Conservation (phyloP, 2,797 vertebrate genomes). For the Myripristis jacobus region DNA sequence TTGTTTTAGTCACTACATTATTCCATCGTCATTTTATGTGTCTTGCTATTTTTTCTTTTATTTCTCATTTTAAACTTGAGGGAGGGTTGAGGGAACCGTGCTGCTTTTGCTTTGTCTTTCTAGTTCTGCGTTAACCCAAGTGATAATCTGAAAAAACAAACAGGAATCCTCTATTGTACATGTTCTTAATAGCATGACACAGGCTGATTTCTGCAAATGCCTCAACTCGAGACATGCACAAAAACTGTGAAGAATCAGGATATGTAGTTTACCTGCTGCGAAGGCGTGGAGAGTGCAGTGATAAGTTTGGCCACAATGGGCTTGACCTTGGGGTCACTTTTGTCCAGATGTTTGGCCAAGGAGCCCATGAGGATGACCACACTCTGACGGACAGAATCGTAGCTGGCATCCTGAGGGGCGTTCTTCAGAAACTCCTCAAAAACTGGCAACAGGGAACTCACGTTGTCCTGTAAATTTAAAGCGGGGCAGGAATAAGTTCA, state of each 20-base stretch:
- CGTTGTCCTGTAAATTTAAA: conserved; percentile 86
- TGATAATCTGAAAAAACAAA: background rate
- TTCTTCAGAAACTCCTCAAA: conserved; percentile 98
- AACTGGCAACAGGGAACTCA: conserved; percentile 95
- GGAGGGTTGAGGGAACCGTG: background rate
- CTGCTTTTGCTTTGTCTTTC: background rate
- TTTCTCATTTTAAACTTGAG: background rate
- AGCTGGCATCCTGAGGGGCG: conserved; percentile 96
- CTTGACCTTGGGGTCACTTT: conserved; percentile 98
- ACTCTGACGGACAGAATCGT: conserved; percentile 96
- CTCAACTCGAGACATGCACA: no score
- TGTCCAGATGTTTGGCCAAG: conserved; percentile 97
- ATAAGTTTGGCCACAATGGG: conserved; percentile 98
- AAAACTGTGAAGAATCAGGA: background rate
- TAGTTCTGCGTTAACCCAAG: background rate
- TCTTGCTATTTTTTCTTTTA: background rate
- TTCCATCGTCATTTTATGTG: background rate
- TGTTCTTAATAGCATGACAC: no score
- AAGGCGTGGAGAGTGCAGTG: conserved; percentile 95
- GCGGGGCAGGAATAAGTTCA: background rate
- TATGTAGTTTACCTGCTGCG: conserved; percentile 90
- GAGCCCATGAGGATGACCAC: conserved; percentile 99
- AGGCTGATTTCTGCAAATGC: no score
- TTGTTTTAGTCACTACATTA: background rate
- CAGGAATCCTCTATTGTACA: no score